phyloP scores from a whole-genome alignment of 2,888 invertebrate species.

The Drosophila mimetica region DNA sequence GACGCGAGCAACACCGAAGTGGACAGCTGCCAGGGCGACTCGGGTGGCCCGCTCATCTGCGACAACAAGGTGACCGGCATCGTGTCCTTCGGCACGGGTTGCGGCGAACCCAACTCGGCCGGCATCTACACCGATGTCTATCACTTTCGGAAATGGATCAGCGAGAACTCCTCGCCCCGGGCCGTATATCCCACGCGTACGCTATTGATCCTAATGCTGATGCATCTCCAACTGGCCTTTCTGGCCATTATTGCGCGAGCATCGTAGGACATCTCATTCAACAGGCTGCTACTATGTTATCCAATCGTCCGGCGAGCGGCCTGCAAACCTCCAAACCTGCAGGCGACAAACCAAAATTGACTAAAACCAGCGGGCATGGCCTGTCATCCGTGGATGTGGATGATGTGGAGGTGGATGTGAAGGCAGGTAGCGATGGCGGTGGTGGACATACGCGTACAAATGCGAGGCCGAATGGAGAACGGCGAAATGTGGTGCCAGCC shows the following conservation, averaged over 20 bases:
- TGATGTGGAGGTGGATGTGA: neutral
- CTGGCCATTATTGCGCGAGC: neutral
- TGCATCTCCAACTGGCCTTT: neutral
- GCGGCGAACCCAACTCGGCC: slow-evolving; percentile 44
- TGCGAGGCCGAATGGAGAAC: slow-evolving; percentile 25
- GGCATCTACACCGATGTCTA: slow-evolving; percentile 66
- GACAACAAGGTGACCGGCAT: slow-evolving; percentile 53
- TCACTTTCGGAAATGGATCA: slow-evolving; percentile 57
- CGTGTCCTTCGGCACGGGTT: slow-evolving; percentile 68
- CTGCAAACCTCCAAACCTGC: slow-evolving; percentile 36
- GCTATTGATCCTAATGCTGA: neutral
- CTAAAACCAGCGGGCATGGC: slow-evolving; percentile 46
- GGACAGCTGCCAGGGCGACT: slow-evolving; percentile 72
- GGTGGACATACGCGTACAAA: slow-evolving; percentile 8
- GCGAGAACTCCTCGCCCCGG: slow-evolving; percentile 4
- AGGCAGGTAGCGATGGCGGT: slow-evolving; percentile 12
- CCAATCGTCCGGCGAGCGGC: slow-evolving; percentile 15
- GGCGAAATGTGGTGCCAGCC: slow-evolving; percentile 51
- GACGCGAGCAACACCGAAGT: slow-evolving; percentile 46
- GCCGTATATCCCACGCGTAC: too few species aligned
- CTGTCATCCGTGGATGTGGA: slow-evolving; percentile 8
- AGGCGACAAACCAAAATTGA: slow-evolving; percentile 65
- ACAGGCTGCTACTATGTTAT: slow-evolving; percentile 13
- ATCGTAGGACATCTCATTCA: slow-evolving; percentile 6
- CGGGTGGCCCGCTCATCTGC: slow-evolving; percentile 71